These are phyloP conservation scores for Epizoanthus stellaris DNA, from an alignment of 92 coral and sea anemone genomes.

Conservation along the genomic window DNA sequence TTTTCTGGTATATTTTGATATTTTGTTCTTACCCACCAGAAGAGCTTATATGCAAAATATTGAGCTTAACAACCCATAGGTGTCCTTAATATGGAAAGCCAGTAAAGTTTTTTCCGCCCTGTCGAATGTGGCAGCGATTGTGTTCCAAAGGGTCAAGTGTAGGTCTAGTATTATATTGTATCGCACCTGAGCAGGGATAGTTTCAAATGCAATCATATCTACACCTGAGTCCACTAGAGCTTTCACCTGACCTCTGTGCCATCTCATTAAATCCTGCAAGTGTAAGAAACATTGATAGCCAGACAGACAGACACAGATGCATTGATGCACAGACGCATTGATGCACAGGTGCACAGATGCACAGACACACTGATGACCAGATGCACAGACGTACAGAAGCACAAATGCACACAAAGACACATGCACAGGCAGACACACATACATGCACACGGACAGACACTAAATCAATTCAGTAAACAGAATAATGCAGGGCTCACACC, in stretches of 20 bases:
- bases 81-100: no score
- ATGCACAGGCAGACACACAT: not conserved
- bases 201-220: conserved; percentile 87
- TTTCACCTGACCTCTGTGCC: conserved; percentile 86
- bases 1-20: no score
- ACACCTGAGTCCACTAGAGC: conserved; percentile 83
- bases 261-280: conserved; percentile 74
- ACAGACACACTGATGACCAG: no score
- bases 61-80: no score
- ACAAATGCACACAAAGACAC: no score
- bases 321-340: not conserved
- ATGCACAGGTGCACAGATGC: not conserved
- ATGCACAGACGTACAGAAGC: no score
- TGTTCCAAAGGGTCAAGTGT: no score
- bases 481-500: conserved; percentile 43
- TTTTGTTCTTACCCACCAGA: no score
- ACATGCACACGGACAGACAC: not conserved
- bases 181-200: conserved; percentile 92
- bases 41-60: no score
- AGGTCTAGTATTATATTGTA: no score
- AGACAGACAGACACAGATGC: not conserved
- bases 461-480: not conserved
- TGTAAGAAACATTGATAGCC: not conserved
- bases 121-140: no score
- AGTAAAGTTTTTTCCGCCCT: no score